Evolutionary conservation across 2,113 vertebrate species (phyloP), one percentile per base, ranked within the genome.

Genomic region (Tor tambroides): DNA sequence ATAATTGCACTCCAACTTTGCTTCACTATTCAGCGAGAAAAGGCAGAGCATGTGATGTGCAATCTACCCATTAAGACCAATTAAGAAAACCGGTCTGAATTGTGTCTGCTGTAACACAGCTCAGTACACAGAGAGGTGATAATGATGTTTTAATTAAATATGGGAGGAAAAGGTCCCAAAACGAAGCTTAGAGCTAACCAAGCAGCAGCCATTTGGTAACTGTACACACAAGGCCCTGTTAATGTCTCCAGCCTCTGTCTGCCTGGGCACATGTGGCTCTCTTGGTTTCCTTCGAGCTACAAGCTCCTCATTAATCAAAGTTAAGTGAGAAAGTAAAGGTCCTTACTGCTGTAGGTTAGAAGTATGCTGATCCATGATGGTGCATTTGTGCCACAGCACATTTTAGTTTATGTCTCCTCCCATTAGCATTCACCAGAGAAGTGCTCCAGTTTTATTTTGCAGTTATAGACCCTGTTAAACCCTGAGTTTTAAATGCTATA

Each of bases 101-200:
- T 88, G 94, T 92, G 93, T 91, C 92, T 93, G 91, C 91, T 94
- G 92, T 93, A 95, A 89, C 94, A 92, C 93, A 96, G 95, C 93
- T 96, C 94, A 93, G 93, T 92, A 96, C 92, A 94, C 93, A 94
- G 93, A 95, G 93, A 96, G 95, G 95, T 95, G 94, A 96, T 95
- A 97, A 97, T 96, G 92, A 94, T 86, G 93, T 95, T 97, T 96
- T 97, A 97, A 97, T 98, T 97, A 96, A 96, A 96, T 94, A 94
- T 94, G 94, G 95, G 95, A 96, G 93, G 93, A 94, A 95, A 96
- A 95, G 92, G 92, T 96, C 95, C 96, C 95, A 97, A 95, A 96
- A 95, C 95, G 95, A 95, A 95, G 94, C 94, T 96, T 95, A 94
- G 94, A 95, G 93, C 93, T 96, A 97, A 96, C 94, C 93, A 96